Evolutionary conservation across 2,888 invertebrate genomes (phyloP), one percentile per base, ranked within the genome.

Genomic region (Stenotaenia linearis): DNA sequence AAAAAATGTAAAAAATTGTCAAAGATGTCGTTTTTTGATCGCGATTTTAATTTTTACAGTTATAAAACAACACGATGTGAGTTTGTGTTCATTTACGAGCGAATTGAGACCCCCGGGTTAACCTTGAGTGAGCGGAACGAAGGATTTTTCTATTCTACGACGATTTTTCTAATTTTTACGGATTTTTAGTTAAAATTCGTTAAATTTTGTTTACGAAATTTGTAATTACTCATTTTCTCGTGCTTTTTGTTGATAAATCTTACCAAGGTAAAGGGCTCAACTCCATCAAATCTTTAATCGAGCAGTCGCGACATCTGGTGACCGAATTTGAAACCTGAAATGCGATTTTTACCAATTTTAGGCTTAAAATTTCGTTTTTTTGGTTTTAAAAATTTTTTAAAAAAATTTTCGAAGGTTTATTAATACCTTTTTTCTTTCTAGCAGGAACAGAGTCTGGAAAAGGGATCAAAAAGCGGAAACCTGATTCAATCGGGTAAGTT

Each of bases 401-500:
- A 3, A 28, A 30, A 10, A 25, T 75, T 23, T 15, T 23, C n/a
- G 4, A n/a, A n/a, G n/a, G n/a, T n/a, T n/a, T n/a, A n/a, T n/a
- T n/a, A n/a, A n/a, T 30, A 30, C 32, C 75, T 30, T 75, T 75
- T 75, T 75, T 75, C 6, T 30, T 75, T 15, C 32, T 2, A 30
- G 21, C 25, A 75, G 75, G 75, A n/a, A 32, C 75, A 75, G 80
- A 80, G 35, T 69, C 80, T 78, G 80, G 80, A 45, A 80, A 80
- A 78, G 80, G 50, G 35, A 77, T 80, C 7, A 80, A 80, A 74
- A 80, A 80, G 37, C 56, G 80, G 61, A 80, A 80, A 74, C 76
- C 80, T 28, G 80, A 78, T 28, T 80, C 80, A 40, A 77, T 80
- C 30, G 80, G 80, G 80, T 80, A 78, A 80, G 80, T 74, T 35